phyloP scores from a whole-genome alignment of 2,113 vertebrate genomes.

The Coregonus clupeaformis region DNA sequence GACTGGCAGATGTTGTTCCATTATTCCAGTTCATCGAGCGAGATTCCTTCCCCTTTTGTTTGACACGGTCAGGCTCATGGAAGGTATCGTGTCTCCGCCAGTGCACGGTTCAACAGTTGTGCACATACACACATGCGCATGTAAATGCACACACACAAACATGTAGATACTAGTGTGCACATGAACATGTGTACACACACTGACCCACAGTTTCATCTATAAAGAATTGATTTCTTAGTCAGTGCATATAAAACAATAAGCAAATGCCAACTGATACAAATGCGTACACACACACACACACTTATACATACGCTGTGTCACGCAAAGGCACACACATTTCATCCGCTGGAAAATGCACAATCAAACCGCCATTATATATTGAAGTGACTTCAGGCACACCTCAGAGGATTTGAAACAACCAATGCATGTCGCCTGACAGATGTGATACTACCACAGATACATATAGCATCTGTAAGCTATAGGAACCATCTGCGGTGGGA shows the following conservation, averaged over 20 bases:
- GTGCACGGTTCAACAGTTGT: conserved; percentile 20
- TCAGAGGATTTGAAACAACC: conserved; percentile 18
- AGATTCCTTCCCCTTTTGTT: conserved; percentile 33
- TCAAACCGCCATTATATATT: conserved; percentile 19
- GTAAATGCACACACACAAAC: neutral
- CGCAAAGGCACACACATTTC: neutral
- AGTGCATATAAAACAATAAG: neutral
- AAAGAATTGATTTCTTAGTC: no score
- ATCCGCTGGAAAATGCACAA: neutral
- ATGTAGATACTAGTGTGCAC: neutral
- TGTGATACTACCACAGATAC: neutral
- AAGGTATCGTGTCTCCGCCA: neutral
- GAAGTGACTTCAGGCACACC: conserved; percentile 31
- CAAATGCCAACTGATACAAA: neutral
- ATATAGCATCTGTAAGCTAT: conserved; percentile 46
- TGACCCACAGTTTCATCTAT: no score
- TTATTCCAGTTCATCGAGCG: conserved; percentile 52
- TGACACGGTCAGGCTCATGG: neutral
- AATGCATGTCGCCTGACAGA: conserved; percentile 27
- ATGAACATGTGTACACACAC: neutral
- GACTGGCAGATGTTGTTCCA: conserved; percentile 56
- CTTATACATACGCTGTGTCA: neutral
- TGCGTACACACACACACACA: neutral
- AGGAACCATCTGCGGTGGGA: conserved; percentile 39
- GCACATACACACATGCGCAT: no score